A percentile compares a stretch with the other conserved stretches of the same genome.
These are phyloP conservation scores for Plectus sambesii DNA, from an alignment of 1,140 invertebrate genomes.

Conservation along the genomic window DNA sequence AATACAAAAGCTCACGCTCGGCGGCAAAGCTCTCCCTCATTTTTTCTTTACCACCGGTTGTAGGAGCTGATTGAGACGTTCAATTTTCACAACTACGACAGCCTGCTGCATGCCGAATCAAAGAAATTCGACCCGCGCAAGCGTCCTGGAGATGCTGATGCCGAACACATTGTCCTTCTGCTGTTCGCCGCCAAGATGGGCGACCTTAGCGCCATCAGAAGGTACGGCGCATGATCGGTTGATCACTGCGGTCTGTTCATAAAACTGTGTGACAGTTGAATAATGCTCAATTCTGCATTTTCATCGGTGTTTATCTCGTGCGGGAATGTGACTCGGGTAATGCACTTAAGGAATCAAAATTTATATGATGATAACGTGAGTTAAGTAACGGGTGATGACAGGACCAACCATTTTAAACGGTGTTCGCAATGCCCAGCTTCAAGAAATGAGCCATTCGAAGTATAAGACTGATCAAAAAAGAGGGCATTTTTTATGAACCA, in stretches of 20 bases:
- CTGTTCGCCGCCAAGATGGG: conserved; percentile 80
- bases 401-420: too few species aligned
- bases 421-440: too few species aligned
- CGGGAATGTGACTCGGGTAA: not conserved
- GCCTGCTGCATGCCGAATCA: conserved; percentile 74
- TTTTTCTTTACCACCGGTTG: too few species aligned
- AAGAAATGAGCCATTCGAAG: too few species aligned
- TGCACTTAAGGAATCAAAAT: not conserved
- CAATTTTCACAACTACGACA: conserved; percentile 95
- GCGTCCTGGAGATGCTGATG: conserved; percentile 79
- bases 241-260: conserved; percentile 17
- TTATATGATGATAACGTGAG: conserved; percentile 1
- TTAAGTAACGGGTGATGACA: not conserved
- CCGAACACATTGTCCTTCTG: conserved; percentile 80
- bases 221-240: conserved; percentile 77
- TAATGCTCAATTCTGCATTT: too few species aligned
- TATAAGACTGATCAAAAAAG: too few species aligned
- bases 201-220: conserved; percentile 81
- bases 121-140: conserved; percentile 76
- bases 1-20: not conserved
- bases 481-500: too few species aligned
- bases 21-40: too few species aligned
- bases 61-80: conserved; percentile 65
- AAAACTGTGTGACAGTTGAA: not conserved
- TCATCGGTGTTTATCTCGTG: not conserved